Evolutionary conservation across 2,797 vertebrate genomes (phyloP).

Genomic region (Arremon brunneinucha): DNA sequence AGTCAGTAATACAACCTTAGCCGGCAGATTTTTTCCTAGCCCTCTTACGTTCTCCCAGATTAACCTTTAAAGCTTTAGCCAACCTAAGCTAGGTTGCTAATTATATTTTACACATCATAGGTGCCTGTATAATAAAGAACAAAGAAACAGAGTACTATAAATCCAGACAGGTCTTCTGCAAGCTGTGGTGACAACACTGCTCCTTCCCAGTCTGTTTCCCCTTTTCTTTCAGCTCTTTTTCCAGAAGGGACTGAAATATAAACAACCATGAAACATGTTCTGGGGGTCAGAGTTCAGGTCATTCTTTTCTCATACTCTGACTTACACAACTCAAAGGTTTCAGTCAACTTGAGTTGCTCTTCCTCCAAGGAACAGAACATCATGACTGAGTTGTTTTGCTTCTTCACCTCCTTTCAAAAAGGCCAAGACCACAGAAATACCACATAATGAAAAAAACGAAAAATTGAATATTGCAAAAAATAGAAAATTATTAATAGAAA

Average conservation of each 20-base stretch:
- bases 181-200: not conserved
- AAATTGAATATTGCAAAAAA: not conserved
- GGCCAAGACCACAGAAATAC: not conserved
- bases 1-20: not conserved
- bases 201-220: not conserved
- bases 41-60: not conserved
- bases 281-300: not conserved
- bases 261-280: not conserved
- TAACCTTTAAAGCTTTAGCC: slow-evolving; percentile 26
- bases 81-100: not conserved
- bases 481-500: not conserved
- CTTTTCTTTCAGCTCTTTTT: not conserved
- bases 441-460: not conserved
- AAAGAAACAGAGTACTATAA: not conserved
- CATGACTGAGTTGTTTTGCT: not conserved
- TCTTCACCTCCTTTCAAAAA: not conserved
- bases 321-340: not conserved
- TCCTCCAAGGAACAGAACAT: not conserved
- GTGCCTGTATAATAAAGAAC: not conserved
- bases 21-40: not conserved
- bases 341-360: not conserved
- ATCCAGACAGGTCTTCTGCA: not conserved
- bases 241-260: not conserved
- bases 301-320: not conserved
- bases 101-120: not conserved